Conservation (phyloP, 2,797 vertebrate species). For the Phrynocephalus vlangalii region DNA sequence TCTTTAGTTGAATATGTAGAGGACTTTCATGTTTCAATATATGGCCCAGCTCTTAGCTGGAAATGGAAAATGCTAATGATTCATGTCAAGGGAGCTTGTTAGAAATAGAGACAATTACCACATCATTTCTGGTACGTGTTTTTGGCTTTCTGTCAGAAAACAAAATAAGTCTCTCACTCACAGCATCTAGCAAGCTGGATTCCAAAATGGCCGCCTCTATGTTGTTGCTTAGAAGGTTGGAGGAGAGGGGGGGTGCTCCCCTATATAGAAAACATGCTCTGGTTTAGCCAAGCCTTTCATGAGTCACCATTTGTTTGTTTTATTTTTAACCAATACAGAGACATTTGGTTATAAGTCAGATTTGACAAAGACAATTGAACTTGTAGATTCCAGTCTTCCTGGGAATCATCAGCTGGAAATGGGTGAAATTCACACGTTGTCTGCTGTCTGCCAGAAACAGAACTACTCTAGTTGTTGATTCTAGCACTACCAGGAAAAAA, state of each 20-base stretch:
- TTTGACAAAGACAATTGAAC: slow-evolving; percentile 8
- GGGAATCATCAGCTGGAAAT: neutral
- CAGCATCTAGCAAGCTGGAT: neutral
- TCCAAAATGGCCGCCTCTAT: neutral
- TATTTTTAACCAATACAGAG: neutral
- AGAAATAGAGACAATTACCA: neutral
- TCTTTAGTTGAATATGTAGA: neutral
- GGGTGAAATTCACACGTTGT: neutral
- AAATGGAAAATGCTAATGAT: neutral
- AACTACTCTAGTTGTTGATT: too few relatives aligned
- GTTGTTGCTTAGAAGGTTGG: neutral
- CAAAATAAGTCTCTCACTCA: neutral
- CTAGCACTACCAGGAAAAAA: neutral
- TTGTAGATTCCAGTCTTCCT: neutral
- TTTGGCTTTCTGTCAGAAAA: neutral
- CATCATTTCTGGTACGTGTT: slow-evolving; percentile 15
- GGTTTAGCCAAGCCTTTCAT: neutral
- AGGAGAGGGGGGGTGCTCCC: too few relatives aligned
- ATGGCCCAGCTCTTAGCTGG: neutral
- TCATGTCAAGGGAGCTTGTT: neutral
- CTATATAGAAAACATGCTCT: neutral
- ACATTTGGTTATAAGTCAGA: neutral
- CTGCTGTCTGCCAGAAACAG: neutral
- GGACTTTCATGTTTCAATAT: neutral
- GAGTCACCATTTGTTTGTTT: neutral